These are phyloP conservation scores for Nyctalus aviator DNA, from an alignment of 2,797 vertebrate species.

Conservation along the genomic window DNA sequence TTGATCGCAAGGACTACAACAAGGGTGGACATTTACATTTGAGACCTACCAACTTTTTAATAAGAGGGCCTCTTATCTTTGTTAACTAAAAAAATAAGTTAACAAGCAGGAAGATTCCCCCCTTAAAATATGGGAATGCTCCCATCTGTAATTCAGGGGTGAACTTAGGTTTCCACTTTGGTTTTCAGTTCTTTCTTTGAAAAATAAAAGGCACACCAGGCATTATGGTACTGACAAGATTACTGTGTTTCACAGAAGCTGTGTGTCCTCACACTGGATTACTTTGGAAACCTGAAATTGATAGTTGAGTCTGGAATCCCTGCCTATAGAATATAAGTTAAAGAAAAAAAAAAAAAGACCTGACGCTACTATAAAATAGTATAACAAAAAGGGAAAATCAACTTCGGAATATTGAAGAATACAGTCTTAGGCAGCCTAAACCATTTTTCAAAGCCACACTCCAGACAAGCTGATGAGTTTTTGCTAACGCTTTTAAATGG, in stretches of 20 bases:
- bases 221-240: neutral
- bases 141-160: neutral
- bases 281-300: conserved; percentile 12
- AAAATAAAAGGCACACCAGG: neutral
- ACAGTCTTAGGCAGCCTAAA: neutral
- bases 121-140: neutral
- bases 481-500: neutral
- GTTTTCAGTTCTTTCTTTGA: neutral
- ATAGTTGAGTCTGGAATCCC: neutral
- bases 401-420: neutral
- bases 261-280: neutral
- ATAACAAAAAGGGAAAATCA: neutral
- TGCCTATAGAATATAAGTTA: neutral
- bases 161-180: neutral
- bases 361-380: neutral
- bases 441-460: neutral
- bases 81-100: conserved; percentile 12
- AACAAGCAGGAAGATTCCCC: neutral
- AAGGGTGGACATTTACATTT: neutral
- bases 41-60: conserved; percentile 22
- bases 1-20: conserved; percentile 21
- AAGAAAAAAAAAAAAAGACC: neutral
- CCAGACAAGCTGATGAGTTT: conserved; percentile 44
- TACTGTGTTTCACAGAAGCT: neutral
- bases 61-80: conserved; percentile 13